Conservation (phyloP, 2,797 vertebrate genomes). For the Chloroceryle amazona region DNA sequence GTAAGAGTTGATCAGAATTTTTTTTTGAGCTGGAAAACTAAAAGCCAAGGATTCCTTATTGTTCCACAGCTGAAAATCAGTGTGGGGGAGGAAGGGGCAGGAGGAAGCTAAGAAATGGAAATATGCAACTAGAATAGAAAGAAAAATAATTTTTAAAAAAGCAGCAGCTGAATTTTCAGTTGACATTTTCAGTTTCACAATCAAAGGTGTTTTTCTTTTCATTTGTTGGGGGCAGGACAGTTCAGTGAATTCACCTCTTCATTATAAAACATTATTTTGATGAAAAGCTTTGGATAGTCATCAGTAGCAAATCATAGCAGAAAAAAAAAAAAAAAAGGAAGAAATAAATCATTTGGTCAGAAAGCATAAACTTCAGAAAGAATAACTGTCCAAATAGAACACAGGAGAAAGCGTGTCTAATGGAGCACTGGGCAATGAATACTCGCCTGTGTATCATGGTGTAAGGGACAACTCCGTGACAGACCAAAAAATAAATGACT, state of each 20-base stretch:
- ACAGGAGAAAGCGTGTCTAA: background rate
- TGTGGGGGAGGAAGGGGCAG: too few relatives aligned
- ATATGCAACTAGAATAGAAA: background rate
- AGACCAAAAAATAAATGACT: background rate
- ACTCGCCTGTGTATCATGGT: rapidly evolving
- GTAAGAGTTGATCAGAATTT: background rate
- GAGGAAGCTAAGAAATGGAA: background rate
- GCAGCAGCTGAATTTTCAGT: background rate
- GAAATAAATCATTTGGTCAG: background rate
- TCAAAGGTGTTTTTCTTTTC: background rate
- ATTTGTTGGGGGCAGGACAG: rapidly evolving
- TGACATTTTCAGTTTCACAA: background rate
- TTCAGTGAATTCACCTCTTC: background rate
- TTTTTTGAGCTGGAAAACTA: background rate
- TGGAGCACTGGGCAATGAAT: background rate
- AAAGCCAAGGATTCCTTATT: background rate
- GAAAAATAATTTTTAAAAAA: background rate
- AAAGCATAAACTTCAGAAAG: background rate
- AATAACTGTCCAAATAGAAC: background rate
- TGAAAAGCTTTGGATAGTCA: background rate
- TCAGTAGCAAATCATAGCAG: background rate
- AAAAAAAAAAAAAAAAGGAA: background rate
- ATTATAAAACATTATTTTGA: background rate
- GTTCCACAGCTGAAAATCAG: background rate
- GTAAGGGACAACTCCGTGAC: background rate